Conservation (phyloP, 2,113 vertebrate genomes). For the Etheostoma cragini region DNA sequence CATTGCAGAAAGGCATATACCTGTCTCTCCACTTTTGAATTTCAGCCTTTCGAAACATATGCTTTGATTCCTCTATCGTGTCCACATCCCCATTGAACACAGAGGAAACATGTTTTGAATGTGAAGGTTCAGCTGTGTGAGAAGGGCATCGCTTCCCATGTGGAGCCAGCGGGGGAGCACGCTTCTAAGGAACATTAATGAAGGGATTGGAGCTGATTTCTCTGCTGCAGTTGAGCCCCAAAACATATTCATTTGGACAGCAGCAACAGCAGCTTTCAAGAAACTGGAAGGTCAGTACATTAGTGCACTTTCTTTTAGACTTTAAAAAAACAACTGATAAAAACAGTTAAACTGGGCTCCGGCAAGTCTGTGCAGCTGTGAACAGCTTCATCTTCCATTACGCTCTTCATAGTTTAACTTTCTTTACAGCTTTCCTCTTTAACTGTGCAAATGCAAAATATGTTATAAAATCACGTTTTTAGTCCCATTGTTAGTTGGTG, state of each 20-base stretch:
- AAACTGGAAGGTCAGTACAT: slow-evolving; percentile 58
- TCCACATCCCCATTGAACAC: neutral
- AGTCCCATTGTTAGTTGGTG: neutral
- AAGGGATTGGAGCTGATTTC: slow-evolving; percentile 52
- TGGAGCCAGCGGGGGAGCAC: slow-evolving; percentile 54
- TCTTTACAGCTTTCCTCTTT: neutral
- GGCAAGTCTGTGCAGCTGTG: slow-evolving; percentile 45
- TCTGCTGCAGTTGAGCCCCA: slow-evolving; percentile 27
- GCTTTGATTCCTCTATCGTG: neutral
- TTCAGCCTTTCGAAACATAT: neutral
- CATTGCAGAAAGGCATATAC: slow-evolving; percentile 41
- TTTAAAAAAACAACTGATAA: neutral
- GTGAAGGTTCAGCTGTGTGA: slow-evolving; percentile 27
- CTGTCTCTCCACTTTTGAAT: neutral
- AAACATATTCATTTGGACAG: slow-evolving; percentile 27
- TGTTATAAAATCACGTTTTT: neutral
- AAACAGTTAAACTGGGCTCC: neutral
- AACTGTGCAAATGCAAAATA: neutral
- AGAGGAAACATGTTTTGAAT: slow-evolving; percentile 27
- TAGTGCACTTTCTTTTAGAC: neutral
- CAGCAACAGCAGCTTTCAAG: slow-evolving; percentile 20
- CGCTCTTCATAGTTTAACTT: neutral
- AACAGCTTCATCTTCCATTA: slow-evolving; percentile 13
- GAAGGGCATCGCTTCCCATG: slow-evolving; percentile 11
- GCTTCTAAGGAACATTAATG: slow-evolving; percentile 56